Evolutionary conservation across 2,888 invertebrate genomes (phyloP).

Genomic region (Neocrepidodera transversa): DNA sequence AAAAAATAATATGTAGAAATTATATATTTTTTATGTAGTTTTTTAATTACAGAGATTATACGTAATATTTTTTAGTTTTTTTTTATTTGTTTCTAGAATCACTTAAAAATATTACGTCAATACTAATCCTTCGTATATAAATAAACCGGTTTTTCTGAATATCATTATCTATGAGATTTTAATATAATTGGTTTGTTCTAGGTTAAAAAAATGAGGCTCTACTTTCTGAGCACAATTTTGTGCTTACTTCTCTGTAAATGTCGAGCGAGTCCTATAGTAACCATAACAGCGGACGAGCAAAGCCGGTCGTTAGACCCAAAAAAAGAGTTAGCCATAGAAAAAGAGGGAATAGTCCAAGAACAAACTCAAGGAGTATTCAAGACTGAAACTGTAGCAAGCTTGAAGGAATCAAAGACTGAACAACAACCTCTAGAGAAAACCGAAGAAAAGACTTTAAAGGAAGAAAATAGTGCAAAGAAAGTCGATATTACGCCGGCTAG

Average conservation of each 20-base stretch:
- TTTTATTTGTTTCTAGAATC: too few species aligned
- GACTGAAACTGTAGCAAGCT: conserved; percentile 23
- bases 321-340: conserved; percentile 33
- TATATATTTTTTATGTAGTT: too few species aligned
- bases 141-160: too few species aligned
- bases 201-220: conserved; percentile 52
- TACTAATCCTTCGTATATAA: too few species aligned
- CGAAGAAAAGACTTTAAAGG: conserved; percentile 31
- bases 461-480: conserved; percentile 29
- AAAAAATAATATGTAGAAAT: too few species aligned
- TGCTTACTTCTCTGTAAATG: conserved; percentile 51
- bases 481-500: neutral
- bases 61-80: too few species aligned
- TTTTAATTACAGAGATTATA: too few species aligned
- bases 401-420: conserved; percentile 18
- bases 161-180: too few species aligned
- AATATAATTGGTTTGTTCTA: too few species aligned
- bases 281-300: conserved; percentile 42
- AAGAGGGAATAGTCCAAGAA: conserved; percentile 51
- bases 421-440: conserved; percentile 31
- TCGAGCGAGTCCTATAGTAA: conserved; percentile 49
- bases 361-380: conserved; percentile 49
- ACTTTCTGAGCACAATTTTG: conserved; percentile 52
- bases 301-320: conserved; percentile 24
- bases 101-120: too few species aligned